A percentile compares a stretch with the other conserved stretches of the same genome.
Conservation (phyloP, 2,888 invertebrate genomes). For the Agriotes lineatus region DNA sequence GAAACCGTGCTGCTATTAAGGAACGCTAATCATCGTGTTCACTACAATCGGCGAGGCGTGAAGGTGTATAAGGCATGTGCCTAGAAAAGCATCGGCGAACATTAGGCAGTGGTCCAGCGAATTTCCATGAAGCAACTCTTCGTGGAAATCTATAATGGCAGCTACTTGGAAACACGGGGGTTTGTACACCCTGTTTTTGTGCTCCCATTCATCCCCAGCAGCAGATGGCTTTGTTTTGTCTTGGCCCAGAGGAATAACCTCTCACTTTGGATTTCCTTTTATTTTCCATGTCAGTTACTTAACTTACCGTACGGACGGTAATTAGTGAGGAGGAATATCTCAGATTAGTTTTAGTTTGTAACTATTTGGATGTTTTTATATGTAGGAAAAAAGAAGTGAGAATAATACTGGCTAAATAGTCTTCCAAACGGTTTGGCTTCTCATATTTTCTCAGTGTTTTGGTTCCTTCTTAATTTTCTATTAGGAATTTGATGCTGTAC, state of each 20-base stretch:
- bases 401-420: no score
- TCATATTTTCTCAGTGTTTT: no score
- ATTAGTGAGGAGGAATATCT: no score
- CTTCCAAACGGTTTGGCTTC: no score
- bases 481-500: no score
- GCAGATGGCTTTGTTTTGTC: constrained; percentile 24
- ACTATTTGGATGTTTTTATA: no score
- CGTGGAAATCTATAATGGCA: constrained; percentile 19
- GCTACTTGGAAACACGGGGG: constrained; percentile 13
- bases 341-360: no score
- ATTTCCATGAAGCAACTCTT: constrained; percentile 18
- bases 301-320: no score
- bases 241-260: constrained; percentile 16
- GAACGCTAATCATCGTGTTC: neutral
- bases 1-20: constrained; percentile 9
- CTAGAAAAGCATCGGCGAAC: constrained; percentile 13
- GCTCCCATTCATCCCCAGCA: constrained; percentile 13
- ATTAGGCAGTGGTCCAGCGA: constrained; percentile 24
- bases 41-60: constrained; percentile 7
- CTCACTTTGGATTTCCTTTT: no score
- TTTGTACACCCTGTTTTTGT: constrained; percentile 16
- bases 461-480: no score
- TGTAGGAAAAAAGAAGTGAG: no score
- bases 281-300: no score
- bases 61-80: constrained; percentile 4